These are phyloP conservation scores for Leptopilina syphax DNA, from an alignment of 2,888 invertebrate genomes.

Conservation along the genomic window DNA sequence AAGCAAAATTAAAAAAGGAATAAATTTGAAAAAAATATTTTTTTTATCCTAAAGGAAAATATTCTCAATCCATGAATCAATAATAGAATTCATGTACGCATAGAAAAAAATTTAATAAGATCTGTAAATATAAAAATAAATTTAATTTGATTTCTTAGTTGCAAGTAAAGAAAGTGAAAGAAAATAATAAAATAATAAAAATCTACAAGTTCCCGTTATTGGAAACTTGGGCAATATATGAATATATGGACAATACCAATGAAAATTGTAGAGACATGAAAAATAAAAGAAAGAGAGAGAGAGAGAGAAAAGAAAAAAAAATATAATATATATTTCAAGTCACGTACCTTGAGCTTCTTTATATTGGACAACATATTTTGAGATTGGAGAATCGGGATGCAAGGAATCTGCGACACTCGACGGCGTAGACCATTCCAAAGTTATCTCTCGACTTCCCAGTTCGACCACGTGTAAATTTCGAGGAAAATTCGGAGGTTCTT, in stretches of 20 bases:
- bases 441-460: conserved; percentile 79
- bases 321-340: not conserved
- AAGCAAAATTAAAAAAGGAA: too few species aligned
- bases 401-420: conserved; percentile 75
- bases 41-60: too few species aligned
- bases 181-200: conserved; percentile 20
- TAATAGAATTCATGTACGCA: not conserved
- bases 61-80: too few species aligned
- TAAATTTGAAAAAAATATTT: too few species aligned
- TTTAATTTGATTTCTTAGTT: not conserved
- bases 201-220: not conserved
- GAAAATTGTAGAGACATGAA: conserved; percentile 13
- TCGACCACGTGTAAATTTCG: conserved; percentile 79
- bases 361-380: conserved; percentile 80
- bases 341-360: conserved; percentile 79
- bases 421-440: conserved; percentile 79
- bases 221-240: conserved; percentile 9
- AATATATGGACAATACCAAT: not conserved
- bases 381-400: conserved; percentile 78
- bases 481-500: conserved; percentile 82
- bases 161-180: not conserved
- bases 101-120: not conserved
- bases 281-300: not conserved
- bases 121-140: not conserved
- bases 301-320: not conserved